Base-by-base conservation (phyloP, 2,797 vertebrate genomes). In the Fistularia commersonii region DNA sequence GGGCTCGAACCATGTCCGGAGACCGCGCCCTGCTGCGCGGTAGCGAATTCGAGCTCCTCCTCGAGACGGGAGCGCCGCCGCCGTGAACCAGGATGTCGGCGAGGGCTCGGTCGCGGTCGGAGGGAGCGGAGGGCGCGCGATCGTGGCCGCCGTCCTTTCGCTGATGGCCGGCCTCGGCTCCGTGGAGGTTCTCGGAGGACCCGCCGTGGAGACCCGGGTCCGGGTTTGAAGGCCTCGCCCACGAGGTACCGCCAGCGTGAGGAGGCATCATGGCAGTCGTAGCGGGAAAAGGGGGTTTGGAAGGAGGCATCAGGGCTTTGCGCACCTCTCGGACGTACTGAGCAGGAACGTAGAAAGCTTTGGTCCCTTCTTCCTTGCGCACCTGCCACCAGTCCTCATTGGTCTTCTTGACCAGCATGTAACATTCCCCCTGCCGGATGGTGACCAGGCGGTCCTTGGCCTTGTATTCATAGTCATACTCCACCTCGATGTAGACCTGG, bases 381-480 rank as follows among this genome's bases (percentile, higher is more conserved):
- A 99, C 96, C 78, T 99, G 96, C 96, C 96, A 99, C 96, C 96
- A 99, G 72, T 98, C 96, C 45, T 93, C 92, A 0, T 98, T 99
- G 69, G 93, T 93, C 78, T 98, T 98, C 84, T 93, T 94, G 47
- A 99, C 90, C 51, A 99, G 86, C 77, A 96, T 88, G 76, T 94
- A 99, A 59, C 92, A 91, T 58, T 99, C 95, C 0, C 96, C 96
- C 82, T 97, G 93, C 35, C 83, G 92, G 72, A 99, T 99, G 70
- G 87, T 81, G 61, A 99, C 90, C 64, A 90, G 80, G 74, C 91
- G 92, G 80, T 94, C 94, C 85, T 97, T 99, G 63, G 92, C 87
- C 61, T 92, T 93, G 67, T 98, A 99, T 37, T 97, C 95, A 7
- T 99, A 99, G 83, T 97, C 96, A 0, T 96, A 99, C 45, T 97